phyloP scores from a whole-genome alignment of 2,113 vertebrate genomes.

The Eublepharis macularius region DNA sequence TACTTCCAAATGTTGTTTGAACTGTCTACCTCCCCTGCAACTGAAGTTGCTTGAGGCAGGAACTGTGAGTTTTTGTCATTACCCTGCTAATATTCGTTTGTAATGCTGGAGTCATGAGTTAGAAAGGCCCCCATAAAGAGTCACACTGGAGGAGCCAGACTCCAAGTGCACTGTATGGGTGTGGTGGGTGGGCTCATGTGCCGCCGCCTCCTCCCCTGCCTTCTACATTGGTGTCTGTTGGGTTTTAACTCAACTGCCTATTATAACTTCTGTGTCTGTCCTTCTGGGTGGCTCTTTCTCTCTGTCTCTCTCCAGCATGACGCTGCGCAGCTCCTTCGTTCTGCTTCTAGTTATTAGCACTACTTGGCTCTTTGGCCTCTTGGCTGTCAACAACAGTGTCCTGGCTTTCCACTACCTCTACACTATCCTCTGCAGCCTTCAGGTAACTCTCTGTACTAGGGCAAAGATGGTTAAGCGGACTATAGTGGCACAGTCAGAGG shows the following conservation, averaged over 20 bases:
- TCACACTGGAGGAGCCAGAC: not conserved
- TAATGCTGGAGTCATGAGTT: not conserved
- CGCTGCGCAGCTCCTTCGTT: constrained; percentile 92
- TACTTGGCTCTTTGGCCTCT: constrained; percentile 96
- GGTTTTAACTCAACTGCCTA: constrained; percentile 38
- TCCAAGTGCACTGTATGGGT: not conserved
- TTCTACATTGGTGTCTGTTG: constrained; percentile 35
- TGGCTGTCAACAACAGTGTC: constrained; percentile 98
- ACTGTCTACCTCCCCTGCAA: not conserved
- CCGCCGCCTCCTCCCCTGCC: constrained; percentile 15
- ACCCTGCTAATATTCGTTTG: not conserved
- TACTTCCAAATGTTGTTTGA: constrained; percentile 1
- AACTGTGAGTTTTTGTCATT: not conserved
- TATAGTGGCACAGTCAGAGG: not conserved
- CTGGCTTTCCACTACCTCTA: constrained; percentile 99
- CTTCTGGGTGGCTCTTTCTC: constrained; percentile 52
- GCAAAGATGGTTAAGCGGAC: not conserved
- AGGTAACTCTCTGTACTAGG: constrained; percentile 77
- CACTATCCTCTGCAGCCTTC: constrained; percentile 89
- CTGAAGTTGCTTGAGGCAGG: not conserved
- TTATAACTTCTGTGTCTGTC: constrained; percentile 50
- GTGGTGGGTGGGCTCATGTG: not conserved
- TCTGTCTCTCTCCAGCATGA: constrained; percentile 80
- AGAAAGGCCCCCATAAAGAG: not conserved
- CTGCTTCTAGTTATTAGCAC: constrained; percentile 92